A percentile compares a stretch with the other conserved stretches of the same genome.
These are phyloP conservation scores for Dreissena polymorpha DNA, from an alignment of 1,140 invertebrate species.

Conservation along the genomic window DNA sequence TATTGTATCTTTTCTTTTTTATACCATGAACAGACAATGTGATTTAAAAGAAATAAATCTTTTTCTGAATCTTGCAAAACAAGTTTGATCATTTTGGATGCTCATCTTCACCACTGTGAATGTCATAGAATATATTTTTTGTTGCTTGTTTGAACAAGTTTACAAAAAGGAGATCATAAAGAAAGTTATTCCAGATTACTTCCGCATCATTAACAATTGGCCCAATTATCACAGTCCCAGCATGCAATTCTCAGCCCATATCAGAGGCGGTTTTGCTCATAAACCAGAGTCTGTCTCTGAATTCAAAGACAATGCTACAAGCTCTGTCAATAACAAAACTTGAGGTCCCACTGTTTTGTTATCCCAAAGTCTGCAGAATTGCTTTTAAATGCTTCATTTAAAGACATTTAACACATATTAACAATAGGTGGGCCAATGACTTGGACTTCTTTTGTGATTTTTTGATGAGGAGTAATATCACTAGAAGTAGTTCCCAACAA, in stretches of 20 bases:
- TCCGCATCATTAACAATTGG: conserved; percentile 41
- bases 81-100: too few species aligned
- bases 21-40: too few species aligned
- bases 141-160: too few species aligned
- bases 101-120: too few species aligned
- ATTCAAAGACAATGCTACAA: conserved; percentile 48
- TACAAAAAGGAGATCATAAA: too few species aligned
- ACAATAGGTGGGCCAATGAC: conserved; percentile 42
- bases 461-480: conserved; percentile 35
- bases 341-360: conserved; percentile 49
- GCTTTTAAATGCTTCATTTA: conserved; percentile 54
- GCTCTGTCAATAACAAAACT: conserved; percentile 45
- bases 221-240: conserved; percentile 21
- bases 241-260: conserved; percentile 16
- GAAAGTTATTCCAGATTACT: neutral
- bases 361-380: conserved; percentile 38
- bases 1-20: too few species aligned
- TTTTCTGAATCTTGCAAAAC: too few species aligned
- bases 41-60: too few species aligned
- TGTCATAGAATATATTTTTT: too few species aligned
- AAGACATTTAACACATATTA: conserved; percentile 49
- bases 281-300: conserved; percentile 39
- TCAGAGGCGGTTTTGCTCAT: conserved; percentile 20
- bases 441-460: conserved; percentile 14
- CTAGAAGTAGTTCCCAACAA: conserved; percentile 43